Conservation (phyloP, 2,113 vertebrate genomes). For the Prunella fulvescens region DNA sequence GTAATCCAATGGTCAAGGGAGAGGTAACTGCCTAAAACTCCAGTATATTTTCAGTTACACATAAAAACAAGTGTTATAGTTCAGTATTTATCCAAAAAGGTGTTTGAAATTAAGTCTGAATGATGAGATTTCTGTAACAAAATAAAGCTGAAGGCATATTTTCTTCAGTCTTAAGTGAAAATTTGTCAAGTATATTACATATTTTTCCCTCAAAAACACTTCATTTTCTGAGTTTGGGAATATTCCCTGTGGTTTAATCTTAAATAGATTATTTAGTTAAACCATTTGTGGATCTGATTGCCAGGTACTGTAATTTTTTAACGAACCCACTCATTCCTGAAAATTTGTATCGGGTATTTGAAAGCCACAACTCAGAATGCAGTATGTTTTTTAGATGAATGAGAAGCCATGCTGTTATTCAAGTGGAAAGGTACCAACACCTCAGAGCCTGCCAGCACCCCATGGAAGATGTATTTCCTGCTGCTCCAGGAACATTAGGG, state of each 20-base stretch:
- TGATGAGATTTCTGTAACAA: background rate
- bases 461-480: slow-evolving; percentile 67
- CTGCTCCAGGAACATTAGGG: slow-evolving; percentile 63
- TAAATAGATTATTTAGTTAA: background rate
- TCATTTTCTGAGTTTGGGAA: background rate
- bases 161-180: background rate
- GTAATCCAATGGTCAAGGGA: background rate
- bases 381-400: slow-evolving; percentile 39
- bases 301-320: background rate
- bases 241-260: background rate
- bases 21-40: background rate
- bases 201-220: background rate
- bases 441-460: slow-evolving; percentile 15
- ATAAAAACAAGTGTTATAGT: background rate
- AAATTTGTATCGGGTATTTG: slow-evolving; percentile 27
- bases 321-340: slow-evolving; percentile 24
- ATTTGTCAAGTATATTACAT: background rate
- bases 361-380: slow-evolving; percentile 44
- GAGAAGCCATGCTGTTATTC: slow-evolving; percentile 56
- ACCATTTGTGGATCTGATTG: background rate
- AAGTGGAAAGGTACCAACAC: slow-evolving; percentile 26
- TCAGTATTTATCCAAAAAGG: background rate
- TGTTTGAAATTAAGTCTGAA: background rate
- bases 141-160: background rate
- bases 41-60: background rate